Conservation (phyloP, 2,888 invertebrate species). For the Trichacis sp. region DNA sequence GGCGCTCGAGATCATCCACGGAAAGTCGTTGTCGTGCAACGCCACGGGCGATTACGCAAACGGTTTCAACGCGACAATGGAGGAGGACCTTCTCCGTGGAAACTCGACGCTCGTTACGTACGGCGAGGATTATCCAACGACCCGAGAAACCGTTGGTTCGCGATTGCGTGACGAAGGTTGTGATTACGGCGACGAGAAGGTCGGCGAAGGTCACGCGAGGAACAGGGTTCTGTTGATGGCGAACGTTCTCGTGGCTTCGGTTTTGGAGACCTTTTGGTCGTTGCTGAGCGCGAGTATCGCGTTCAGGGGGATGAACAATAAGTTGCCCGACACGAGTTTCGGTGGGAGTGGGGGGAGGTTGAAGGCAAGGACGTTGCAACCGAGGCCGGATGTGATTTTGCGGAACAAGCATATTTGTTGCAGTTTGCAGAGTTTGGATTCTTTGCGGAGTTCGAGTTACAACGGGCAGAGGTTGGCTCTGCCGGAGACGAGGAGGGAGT, state of each 20-base stretch:
- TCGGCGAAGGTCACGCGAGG: conserved; percentile 23
- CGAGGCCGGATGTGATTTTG: conserved; percentile 50
- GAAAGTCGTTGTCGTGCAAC: too few species aligned
- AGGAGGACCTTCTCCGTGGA: background rate
- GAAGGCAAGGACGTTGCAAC: conserved; percentile 10
- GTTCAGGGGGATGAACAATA: conserved; percentile 74
- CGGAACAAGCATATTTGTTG: conserved; percentile 50
- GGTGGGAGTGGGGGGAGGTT: conserved; percentile 7
- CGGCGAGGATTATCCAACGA: background rate
- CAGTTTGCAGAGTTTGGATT: conserved; percentile 48
- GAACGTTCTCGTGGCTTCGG: conserved; percentile 74
- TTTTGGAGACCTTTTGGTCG: conserved; percentile 75
- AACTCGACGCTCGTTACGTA: background rate
- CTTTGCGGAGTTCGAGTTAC: conserved; percentile 38
- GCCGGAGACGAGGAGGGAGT: conserved; percentile 54
- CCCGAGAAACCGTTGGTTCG: too few species aligned
- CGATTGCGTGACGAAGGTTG: too few species aligned
- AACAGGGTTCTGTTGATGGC: conserved; percentile 70
- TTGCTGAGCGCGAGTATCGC: conserved; percentile 73
- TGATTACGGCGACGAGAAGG: background rate
- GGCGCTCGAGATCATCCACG: conserved; percentile 66
- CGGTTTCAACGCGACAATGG: background rate
- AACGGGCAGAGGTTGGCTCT: conserved; percentile 50
- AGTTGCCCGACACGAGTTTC: conserved; percentile 42
- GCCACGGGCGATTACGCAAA: too few species aligned